Conservation (phyloP, 2,797 vertebrate genomes). For the Muscicapa comitata region DNA sequence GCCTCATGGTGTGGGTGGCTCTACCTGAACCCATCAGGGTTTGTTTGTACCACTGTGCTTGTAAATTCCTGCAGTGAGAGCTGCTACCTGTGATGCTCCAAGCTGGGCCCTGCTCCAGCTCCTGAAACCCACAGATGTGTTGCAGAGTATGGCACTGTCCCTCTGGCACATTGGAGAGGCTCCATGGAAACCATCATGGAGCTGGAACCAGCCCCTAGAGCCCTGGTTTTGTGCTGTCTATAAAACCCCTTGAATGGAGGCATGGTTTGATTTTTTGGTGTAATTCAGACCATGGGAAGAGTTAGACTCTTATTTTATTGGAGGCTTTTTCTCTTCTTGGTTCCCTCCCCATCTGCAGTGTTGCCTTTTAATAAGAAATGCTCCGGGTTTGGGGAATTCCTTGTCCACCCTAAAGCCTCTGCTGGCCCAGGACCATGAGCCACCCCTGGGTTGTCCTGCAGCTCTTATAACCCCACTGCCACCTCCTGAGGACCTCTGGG, state of each 20-base stretch:
- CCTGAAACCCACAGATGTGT: neutral
- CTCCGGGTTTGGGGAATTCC: neutral
- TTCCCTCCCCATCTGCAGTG: neutral
- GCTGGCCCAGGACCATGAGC: rapidly evolving
- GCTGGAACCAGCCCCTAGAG: neutral
- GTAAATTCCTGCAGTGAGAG: neutral
- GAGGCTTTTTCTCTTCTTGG: neutral
- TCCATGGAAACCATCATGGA: neutral
- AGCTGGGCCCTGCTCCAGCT: neutral
- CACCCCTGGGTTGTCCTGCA: neutral
- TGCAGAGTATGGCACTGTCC: neutral
- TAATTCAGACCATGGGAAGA: neutral
- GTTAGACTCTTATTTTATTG: neutral
- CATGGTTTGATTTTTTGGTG: neutral
- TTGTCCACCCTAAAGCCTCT: neutral
- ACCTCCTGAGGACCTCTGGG: neutral
- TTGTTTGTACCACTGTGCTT: neutral
- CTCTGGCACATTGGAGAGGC: rapidly evolving
- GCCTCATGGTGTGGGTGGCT: neutral
- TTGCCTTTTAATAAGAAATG: neutral
- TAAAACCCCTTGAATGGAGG: rapidly evolving
- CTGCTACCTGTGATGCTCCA: neutral
- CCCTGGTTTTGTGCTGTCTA: neutral
- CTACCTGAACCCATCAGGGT: neutral
- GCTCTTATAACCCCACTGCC: neutral